Conservation (phyloP, 2,888 invertebrate species). For the Coenonympha glycerion region DNA sequence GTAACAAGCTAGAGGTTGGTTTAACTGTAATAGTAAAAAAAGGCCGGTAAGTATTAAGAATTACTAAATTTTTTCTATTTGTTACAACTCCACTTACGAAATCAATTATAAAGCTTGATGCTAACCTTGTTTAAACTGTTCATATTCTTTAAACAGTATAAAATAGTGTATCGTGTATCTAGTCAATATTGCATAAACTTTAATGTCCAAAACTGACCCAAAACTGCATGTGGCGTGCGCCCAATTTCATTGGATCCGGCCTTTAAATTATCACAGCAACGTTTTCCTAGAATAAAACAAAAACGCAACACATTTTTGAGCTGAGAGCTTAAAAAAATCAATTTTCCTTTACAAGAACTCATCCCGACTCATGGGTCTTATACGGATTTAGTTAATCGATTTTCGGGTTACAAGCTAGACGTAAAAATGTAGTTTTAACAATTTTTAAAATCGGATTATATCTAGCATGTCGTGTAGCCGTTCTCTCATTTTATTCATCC, state of each 20-base stretch:
- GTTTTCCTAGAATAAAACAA: slow-evolving; percentile 37
- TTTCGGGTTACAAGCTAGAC: slow-evolving; percentile 3
- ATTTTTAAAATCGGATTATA: not conserved
- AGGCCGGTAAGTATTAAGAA: too few relatives aligned
- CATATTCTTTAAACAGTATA: too few relatives aligned
- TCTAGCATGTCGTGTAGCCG: too few relatives aligned
- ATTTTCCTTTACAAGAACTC: slow-evolving; percentile 31
- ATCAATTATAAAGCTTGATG: too few relatives aligned
- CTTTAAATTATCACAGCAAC: slow-evolving; percentile 39
- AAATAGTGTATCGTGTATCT: not conserved
- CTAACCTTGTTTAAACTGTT: too few relatives aligned
- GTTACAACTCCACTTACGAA: too few relatives aligned
- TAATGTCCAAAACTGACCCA: slow-evolving; percentile 17
- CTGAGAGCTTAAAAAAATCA: slow-evolving; percentile 37
- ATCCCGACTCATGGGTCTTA: slow-evolving; percentile 13
- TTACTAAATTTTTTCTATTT: too few relatives aligned
- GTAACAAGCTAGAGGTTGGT: too few relatives aligned
- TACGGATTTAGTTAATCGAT: slow-evolving; percentile 30
- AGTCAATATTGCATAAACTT: not conserved
- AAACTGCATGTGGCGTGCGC: slow-evolving; percentile 29
- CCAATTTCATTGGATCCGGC: slow-evolving; percentile 34
- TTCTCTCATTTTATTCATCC: too few relatives aligned
- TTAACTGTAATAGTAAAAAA: too few relatives aligned
- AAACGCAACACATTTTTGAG: slow-evolving; percentile 32
- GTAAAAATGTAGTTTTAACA: not conserved